Conservation (phyloP, 2,797 vertebrate species). For the Dicrostonyx torquatus region DNA sequence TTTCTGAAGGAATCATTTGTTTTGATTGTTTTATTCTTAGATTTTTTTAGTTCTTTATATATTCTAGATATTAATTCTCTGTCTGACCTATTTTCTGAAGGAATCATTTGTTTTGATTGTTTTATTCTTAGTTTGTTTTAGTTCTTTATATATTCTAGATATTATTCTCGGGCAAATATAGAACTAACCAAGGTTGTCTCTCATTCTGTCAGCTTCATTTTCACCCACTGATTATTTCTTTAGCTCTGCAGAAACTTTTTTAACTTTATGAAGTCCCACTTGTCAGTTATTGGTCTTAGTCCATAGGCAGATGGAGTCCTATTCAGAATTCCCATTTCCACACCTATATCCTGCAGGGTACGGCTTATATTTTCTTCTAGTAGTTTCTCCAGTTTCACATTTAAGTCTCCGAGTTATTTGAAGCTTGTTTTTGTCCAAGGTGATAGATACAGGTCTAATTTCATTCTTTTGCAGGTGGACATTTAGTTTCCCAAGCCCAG, state of each 20-base stretch:
- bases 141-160: not conserved
- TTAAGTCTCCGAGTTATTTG: not conserved
- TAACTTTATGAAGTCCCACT: not conserved
- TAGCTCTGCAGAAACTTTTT: not conserved
- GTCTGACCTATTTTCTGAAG: not conserved
- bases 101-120: not conserved
- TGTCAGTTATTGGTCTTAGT: not conserved
- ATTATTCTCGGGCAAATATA: not conserved
- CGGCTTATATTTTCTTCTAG: not conserved
- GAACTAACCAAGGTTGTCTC: not conserved
- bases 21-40: not conserved
- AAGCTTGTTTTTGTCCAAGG: not conserved
- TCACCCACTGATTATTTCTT: not conserved
- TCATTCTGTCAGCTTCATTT: not conserved
- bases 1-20: not conserved
- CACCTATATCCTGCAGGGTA: not conserved
- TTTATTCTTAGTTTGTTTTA: not conserved
- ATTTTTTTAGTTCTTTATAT: not conserved
- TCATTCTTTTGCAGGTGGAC: not conserved
- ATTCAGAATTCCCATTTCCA: not conserved
- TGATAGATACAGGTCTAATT: not conserved
- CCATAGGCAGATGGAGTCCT: not conserved
- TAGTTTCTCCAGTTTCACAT: not conserved
- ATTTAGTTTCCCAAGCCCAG: not conserved
- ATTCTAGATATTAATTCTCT: not conserved